Base-by-base conservation (phyloP, 2,797 vertebrate species). In the Anguilla megastoma region DNA sequence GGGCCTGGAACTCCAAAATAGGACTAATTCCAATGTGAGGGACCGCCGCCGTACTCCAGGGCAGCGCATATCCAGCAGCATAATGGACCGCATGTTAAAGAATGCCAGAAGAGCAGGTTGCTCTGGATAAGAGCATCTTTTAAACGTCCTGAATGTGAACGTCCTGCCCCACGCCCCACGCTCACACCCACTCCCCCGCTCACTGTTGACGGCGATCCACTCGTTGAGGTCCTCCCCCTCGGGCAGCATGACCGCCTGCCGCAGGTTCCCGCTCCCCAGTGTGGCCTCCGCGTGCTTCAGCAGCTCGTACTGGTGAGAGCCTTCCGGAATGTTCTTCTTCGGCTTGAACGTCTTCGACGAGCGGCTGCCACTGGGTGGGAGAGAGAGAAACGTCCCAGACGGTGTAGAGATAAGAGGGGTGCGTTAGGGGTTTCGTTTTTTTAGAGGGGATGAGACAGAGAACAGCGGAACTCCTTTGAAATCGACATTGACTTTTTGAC, bases 131-230 rank as follows among this genome's bases (percentile, higher is more conserved):
- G 50, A 10, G 50, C 50, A 12, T 52, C 52, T 52, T 8, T 12
- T 52, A 52, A 9, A 52, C 12, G 52, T 12, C 52, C 12, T 0
- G 12, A 52, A 52, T 12, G 52, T 52, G 12, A 52, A 52, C 12
- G 52, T 52, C 36, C 36, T 41, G 36, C 36, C 36, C 36, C 8
- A 52, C 52, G 12, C 52, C 16, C 2, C 58, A 30, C 27, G 24
- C 4, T 33, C 54, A 45, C 45, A 36, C 60, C 10, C 24, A 87
- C n/a, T 58, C 63, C 66, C 91, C 84, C 52, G 95, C 98, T 97
- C 91, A 99, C 98, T 99, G 91, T 99, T 99, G 33, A 99, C 98
- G 0, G 98, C 98, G 8, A 99, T 98, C 98, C 98, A 99, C 88
- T 99, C 98, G 54, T 99, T 99, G 36, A 99, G 97, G 91, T 99